Percentiles rank a stretch among this genome's conserved stretches.
Conservation (phyloP, 2,888 invertebrate genomes). For the Eustalomyia histrio region DNA sequence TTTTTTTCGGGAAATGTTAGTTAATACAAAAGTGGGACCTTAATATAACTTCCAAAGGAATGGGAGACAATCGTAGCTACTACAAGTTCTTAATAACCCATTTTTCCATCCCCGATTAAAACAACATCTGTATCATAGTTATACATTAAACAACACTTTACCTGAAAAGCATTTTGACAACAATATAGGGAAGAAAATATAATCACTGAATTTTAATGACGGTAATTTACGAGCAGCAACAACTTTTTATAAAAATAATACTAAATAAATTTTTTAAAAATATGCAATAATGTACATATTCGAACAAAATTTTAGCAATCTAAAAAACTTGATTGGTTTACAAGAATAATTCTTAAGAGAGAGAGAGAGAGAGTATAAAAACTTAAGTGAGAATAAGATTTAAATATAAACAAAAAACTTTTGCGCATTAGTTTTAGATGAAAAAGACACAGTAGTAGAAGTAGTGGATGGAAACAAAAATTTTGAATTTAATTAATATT, state of each 20-base stretch:
- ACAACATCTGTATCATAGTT: not conserved
- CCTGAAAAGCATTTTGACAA: not conserved
- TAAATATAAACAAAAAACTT: constrained; percentile 39
- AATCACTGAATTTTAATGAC: not conserved
- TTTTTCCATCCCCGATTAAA: too few species aligned
- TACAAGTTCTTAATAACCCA: too few species aligned
- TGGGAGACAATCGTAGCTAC: too few species aligned
- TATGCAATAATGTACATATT: not conserved
- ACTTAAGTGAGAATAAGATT: constrained; percentile 27
- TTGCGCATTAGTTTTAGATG: constrained; percentile 55
- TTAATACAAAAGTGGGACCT: too few species aligned
- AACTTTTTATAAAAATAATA: not conserved
- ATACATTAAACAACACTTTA: constrained; percentile 10
- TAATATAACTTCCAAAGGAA: too few species aligned
- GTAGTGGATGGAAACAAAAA: not conserved
- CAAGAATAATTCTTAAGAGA: constrained; percentile 2
- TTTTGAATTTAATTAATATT: constrained; percentile 24
- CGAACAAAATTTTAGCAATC: not conserved
- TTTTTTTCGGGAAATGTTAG: too few species aligned
- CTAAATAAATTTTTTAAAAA: not conserved
- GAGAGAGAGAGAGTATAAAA: constrained; percentile 34
- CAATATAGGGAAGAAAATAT: not conserved
- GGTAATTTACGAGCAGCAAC: not conserved
- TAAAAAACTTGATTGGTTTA: constrained; percentile 10
- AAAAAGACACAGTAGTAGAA: not conserved